Conservation (phyloP, 1,140 invertebrate genomes). For the Teleopsis dalmanni region DNA sequence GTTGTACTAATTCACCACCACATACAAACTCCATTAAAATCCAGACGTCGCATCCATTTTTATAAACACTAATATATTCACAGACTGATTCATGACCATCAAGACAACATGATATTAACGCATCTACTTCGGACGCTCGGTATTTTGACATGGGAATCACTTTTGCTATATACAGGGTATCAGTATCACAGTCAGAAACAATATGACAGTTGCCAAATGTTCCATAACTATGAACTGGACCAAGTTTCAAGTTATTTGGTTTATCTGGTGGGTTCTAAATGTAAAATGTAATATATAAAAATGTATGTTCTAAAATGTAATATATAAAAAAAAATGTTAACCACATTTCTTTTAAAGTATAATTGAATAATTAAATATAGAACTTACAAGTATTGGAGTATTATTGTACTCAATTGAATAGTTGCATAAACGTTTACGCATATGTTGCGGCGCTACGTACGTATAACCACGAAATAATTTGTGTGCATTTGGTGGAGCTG, state of each 20-base stretch:
- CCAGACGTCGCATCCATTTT: conserved; percentile 73
- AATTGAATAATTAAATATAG: no score
- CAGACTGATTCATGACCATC: conserved; percentile 14
- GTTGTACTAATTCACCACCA: conserved; percentile 80
- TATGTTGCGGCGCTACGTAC: conserved; percentile 82
- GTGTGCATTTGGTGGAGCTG: conserved; percentile 75
- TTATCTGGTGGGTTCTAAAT: conserved; percentile 21
- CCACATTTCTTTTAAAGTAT: no score
- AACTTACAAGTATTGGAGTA: conserved; percentile 20
- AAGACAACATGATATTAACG: conserved; percentile 27
- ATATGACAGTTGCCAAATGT: conserved; percentile 35
- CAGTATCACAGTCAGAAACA: conserved; percentile 16
- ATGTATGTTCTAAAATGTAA: neutral
- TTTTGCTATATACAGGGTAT: conserved; percentile 32
- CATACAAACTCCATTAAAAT: conserved; percentile 78
- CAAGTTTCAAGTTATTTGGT: conserved; percentile 29
- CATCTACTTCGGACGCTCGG: conserved; percentile 35
- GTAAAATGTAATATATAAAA: neutral
- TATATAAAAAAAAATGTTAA: neutral
- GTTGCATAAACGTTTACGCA: conserved; percentile 16
- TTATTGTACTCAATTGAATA: conserved; percentile 33
- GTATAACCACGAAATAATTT: conserved; percentile 90
- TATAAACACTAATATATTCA: conserved; percentile 68
- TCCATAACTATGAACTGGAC: conserved; percentile 16
- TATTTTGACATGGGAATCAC: conserved; percentile 61